Evolutionary conservation across 2,797 vertebrate species (phyloP), one percentile per base, ranked within the genome.

Genomic region (Scarus forsteni): DNA sequence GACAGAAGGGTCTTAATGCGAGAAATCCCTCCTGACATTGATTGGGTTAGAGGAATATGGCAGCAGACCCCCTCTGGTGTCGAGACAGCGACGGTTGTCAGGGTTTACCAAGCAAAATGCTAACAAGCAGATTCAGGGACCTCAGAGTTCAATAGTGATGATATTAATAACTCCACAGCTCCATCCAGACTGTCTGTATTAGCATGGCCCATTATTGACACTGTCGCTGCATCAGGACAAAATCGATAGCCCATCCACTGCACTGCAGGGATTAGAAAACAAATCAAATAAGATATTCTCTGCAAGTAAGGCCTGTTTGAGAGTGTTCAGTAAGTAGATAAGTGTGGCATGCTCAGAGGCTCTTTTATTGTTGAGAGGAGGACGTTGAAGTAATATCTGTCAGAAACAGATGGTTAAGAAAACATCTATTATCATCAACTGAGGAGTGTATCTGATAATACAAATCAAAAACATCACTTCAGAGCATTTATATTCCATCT

Each of bases 391-490:
- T 44, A 69, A 62, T 81, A 57, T 73, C 54, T 66, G 73, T 68
- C 59, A 71, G 73, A 64, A 80, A 73, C 80, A 84, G 84, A 76
- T 68, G 81, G 80, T 62, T 67, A 72, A 90, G 69, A 48, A 73
- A 75, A 81, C 80, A 80, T 80, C 76, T 80, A 78, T 62, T 66
- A 34, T 53, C 72, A 38, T 85, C 66, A 27, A 69, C 64, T 75
- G 58, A 73, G 67, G 75, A 67, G 68, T 54, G 60, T 12, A 49
- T 76, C 56, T 79, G 71, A 81, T 75, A 70, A 56, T 80, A 69
- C 42, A 77, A 57, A 77, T 90, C 76, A 85, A 83, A 83, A 85
- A 78, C 68, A 60, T 27, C 66, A 79, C 76, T 88, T 73, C 70
- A 61, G 52, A 51, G 58, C 60, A 66, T 77, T 85, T 56, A 59